Base-by-base conservation (phyloP, 2,888 invertebrate species). In the Drosophila borborema region DNA sequence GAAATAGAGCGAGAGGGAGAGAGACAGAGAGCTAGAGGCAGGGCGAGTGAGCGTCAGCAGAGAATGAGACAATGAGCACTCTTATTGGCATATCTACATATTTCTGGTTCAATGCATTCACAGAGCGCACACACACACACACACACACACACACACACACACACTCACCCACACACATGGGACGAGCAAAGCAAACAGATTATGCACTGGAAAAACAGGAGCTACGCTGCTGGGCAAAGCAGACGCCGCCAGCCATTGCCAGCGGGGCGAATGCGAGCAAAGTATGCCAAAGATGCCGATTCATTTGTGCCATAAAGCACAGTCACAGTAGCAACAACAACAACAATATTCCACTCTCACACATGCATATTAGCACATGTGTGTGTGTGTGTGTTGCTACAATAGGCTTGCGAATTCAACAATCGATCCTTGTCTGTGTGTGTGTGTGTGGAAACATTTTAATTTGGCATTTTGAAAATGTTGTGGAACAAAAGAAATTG, bases 41-140 rank as follows among this genome's bases (percentile, higher is more conserved):
- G 16, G 5, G 14, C 16, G 16, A n/a, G 7, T 5, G 18, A 20
- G n/a, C 0, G 8, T 3, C 1, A 4, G n/a, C 18, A 10, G 2
- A 16, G 40, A 23, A 10, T 20, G 45, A 18, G 18, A 51, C 41
- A 54, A 63, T 71, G 31, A 40, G 40, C 31, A 16, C 40, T 74
- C 81, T 74, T 71, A 71, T 81, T 80, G 83, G 70, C 75, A 84
- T 85, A 85, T 85, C 89, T 84, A 74, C 89, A 84, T 79, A 86
- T 87, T 89, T 85, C 80, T 89, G 87, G 89, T 81, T 87, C 85
- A 85, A 89, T 85, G 85, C 89, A 86, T 86, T 55, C 56, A 56
- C 64, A 72, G 61, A 61, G 56, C 62, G 64, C 65, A 64, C 49
- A 23, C 45, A 1, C 45, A 41, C 28, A 60, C 28, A 43, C 31